Conservation (phyloP, 30 jellyfish, hydroid and myxozoan species). For the Chironex yamaguchii region DNA sequence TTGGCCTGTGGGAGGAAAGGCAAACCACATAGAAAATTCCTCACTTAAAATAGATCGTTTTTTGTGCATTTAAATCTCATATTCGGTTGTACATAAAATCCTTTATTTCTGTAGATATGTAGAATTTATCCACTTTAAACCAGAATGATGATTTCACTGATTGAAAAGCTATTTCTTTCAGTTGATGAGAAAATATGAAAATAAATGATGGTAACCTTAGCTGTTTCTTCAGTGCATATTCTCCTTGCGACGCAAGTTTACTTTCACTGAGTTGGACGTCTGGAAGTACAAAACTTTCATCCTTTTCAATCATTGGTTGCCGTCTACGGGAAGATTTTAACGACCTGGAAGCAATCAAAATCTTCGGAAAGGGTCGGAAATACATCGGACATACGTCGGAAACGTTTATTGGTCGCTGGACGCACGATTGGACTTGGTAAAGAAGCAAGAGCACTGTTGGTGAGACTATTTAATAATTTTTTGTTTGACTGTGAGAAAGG, state of each 20-base stretch:
- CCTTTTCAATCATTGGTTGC: neutral
- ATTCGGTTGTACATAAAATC: too few relatives aligned
- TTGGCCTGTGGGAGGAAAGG: too few relatives aligned
- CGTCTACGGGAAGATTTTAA: neutral
- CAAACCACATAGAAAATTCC: too few relatives aligned
- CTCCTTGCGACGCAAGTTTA: neutral
- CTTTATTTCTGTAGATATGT: too few relatives aligned
- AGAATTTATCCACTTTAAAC: neutral
- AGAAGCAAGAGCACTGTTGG: neutral
- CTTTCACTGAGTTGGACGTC: neutral
- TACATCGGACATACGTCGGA: neutral
- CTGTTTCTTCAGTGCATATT: neutral
- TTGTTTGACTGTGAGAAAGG: neutral
- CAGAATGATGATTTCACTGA: neutral
- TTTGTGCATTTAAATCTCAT: too few relatives aligned
- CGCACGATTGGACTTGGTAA: neutral
- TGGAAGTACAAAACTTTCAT: neutral
- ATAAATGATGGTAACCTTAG: too few relatives aligned
- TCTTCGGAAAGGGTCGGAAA: neutral
- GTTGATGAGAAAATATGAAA: neutral
- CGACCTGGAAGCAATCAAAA: neutral
- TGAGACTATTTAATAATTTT: neutral
- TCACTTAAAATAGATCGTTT: too few relatives aligned
- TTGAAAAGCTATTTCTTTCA: neutral
- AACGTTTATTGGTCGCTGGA: neutral